phyloP scores from a whole-genome alignment of 2,797 vertebrate genomes.

The Benthosema pterotum region DNA sequence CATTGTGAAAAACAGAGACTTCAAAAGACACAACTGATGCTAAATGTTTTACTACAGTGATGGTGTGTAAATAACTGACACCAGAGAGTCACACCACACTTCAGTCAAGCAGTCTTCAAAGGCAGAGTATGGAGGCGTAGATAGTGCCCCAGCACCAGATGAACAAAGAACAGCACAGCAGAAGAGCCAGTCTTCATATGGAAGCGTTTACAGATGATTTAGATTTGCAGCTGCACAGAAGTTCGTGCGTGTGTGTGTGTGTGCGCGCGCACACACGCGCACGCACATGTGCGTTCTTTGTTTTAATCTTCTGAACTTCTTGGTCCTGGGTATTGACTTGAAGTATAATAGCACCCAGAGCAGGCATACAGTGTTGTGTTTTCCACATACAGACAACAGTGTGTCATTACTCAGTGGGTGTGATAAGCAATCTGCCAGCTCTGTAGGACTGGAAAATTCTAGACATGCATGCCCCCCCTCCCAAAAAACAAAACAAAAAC shows the following conservation, averaged over 20 bases:
- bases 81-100: constrained; percentile 14
- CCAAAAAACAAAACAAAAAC: constrained; percentile 21
- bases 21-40: background rate
- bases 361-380: constrained; percentile 36
- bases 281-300: background rate
- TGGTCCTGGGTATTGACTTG: constrained; percentile 10
- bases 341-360: constrained; percentile 4
- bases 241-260: too few relatives aligned
- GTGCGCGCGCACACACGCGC: too few relatives aligned
- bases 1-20: background rate
- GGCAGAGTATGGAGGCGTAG: constrained; percentile 15
- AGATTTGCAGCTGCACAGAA: constrained; percentile 52
- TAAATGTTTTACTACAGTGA: background rate
- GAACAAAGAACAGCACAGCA: constrained; percentile 46
- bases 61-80: constrained; percentile 15
- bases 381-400: constrained; percentile 40
- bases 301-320: constrained; percentile 28
- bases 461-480: too few relatives aligned
- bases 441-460: constrained; percentile 47
- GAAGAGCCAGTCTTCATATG: constrained; percentile 63
- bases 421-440: constrained; percentile 51
- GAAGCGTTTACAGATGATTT: constrained; percentile 67
- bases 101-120: constrained; percentile 1
- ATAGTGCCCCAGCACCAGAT: constrained; percentile 45
- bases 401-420: constrained; percentile 50